phyloP scores from a whole-genome alignment of 2,113 vertebrate species.

The Malurus alboscapulatus region DNA sequence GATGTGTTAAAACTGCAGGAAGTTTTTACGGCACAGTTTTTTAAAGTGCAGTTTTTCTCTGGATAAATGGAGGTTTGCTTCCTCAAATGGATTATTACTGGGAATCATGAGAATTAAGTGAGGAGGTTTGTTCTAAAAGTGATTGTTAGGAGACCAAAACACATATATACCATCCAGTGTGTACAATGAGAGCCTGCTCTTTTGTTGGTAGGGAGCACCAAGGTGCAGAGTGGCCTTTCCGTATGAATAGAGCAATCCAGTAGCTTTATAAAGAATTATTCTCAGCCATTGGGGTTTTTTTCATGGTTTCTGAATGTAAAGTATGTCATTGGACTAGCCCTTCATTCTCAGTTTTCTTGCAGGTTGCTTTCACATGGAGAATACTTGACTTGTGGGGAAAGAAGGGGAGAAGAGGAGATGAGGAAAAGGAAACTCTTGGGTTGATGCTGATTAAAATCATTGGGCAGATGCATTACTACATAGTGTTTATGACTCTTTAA shows the following conservation, averaged over 20 bases:
- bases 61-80: background rate
- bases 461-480: conserved; percentile 7
- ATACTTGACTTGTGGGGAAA: background rate
- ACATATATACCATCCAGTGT: background rate
- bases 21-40: background rate
- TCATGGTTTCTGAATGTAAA: background rate
- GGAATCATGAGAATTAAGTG: background rate
- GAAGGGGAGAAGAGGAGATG: conserved; percentile 32
- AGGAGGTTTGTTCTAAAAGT: background rate
- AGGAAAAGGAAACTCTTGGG: conserved; percentile 16
- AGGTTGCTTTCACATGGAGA: conserved; percentile 14
- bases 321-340: background rate
- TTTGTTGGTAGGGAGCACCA: background rate
- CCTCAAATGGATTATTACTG: background rate
- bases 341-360: conserved; percentile 31
- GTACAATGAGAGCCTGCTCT: background rate
- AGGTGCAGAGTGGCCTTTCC: background rate
- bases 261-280: background rate
- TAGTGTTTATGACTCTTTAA: conserved; percentile 9
- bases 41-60: background rate
- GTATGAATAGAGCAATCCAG: background rate
- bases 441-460: conserved; percentile 16
- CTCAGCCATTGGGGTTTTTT: background rate
- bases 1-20: background rate
- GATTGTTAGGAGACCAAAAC: background rate